Conservation (phyloP, 2,888 invertebrate genomes). For the Cryptus viduatorius region DNA sequence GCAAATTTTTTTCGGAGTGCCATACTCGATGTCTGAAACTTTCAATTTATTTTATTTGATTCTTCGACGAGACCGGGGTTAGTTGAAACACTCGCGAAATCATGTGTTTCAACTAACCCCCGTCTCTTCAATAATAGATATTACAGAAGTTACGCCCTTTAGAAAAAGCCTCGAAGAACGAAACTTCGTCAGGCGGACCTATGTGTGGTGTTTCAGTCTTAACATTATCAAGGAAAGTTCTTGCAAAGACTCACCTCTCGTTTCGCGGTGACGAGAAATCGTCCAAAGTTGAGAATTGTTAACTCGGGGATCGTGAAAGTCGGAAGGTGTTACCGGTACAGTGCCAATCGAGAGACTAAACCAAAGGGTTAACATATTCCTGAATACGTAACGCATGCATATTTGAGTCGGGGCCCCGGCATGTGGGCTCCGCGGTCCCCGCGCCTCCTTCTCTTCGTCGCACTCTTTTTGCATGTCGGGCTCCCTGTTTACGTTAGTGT, state of each 20-base stretch:
- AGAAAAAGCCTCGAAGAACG: too few species aligned
- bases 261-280: conserved; percentile 3
- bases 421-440: conserved; percentile 77
- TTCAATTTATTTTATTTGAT: too few species aligned
- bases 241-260: conserved; percentile 46
- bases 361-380: conserved; percentile 84
- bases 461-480: conserved; percentile 63
- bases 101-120: too few species aligned
- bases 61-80: too few species aligned
- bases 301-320: conserved; percentile 50
- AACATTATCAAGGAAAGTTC: not conserved
- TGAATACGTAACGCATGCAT: conserved; percentile 83
- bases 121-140: too few species aligned
- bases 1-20: too few species aligned
- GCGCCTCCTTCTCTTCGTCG: conserved; percentile 47
- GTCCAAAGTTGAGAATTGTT: conserved; percentile 18
- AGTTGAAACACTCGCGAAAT: too few species aligned
- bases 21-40: too few species aligned
- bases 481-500: conserved; percentile 64
- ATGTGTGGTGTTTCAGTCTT: too few species aligned
- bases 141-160: too few species aligned
- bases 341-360: conserved; percentile 84
- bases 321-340: conserved; percentile 81
- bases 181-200: too few species aligned
- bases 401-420: conserved; percentile 78